A percentile compares a stretch with the other conserved stretches of the same genome.
Evolutionary conservation across 2,888 invertebrate genomes (phyloP).

Genomic region (Plebejus argus): DNA sequence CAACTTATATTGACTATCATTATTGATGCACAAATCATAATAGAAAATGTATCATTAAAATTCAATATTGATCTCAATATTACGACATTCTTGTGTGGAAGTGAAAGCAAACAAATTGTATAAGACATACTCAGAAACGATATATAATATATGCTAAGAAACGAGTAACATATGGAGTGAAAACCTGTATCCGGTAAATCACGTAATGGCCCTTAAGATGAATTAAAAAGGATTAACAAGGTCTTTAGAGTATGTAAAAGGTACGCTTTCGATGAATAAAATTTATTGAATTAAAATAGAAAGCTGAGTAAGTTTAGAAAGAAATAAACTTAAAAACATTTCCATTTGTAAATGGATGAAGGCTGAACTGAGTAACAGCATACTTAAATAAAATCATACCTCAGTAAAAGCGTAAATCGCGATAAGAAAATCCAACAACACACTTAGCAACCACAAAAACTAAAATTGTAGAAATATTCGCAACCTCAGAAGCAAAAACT

Average conservation of each 20-base stretch:
- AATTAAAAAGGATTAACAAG: slow-evolving; percentile 19
- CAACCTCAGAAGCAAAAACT: not conserved
- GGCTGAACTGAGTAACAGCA: no score
- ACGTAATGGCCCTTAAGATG: slow-evolving; percentile 11
- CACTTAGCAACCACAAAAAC: not conserved
- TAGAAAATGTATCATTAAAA: slow-evolving; percentile 22
- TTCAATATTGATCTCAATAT: slow-evolving; percentile 38
- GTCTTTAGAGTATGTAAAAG: not conserved
- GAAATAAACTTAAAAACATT: not conserved
- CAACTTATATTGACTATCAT: not conserved
- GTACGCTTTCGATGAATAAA: not conserved
- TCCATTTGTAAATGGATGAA: not conserved
- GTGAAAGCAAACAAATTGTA: slow-evolving; percentile 73
- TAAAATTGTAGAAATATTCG: not conserved
- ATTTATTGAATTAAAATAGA: not conserved
- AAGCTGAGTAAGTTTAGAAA: not conserved
- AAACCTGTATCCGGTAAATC: slow-evolving; percentile 39
- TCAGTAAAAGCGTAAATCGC: not conserved
- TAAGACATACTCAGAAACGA: slow-evolving; percentile 48
- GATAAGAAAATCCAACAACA: not conserved
- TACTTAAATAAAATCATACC: not conserved
- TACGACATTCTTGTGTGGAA: slow-evolving; percentile 55
- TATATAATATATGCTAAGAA: slow-evolving; percentile 34
- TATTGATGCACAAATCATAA: slow-evolving; percentile 17
- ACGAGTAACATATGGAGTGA: slow-evolving; percentile 44